Conservation (phyloP, 2,113 vertebrate species). For the Trogon melanurus region DNA sequence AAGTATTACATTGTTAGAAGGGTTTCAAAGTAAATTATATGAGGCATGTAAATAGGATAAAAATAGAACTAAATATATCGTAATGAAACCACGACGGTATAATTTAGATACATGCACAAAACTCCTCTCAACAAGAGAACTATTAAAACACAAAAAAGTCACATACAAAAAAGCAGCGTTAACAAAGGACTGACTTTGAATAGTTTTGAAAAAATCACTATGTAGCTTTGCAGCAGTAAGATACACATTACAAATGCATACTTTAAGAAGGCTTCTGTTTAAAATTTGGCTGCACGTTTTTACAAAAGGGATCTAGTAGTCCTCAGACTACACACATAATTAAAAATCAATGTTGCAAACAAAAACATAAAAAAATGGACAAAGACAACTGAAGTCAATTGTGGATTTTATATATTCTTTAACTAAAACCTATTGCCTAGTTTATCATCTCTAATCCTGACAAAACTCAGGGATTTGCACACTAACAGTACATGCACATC, state of each 20-base stretch:
- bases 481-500: not conserved
- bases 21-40: conserved; percentile 44
- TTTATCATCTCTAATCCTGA: not conserved
- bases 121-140: not conserved
- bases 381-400: not conserved
- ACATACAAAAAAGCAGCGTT: conserved; percentile 55
- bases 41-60: conserved; percentile 23
- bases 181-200: conserved; percentile 54
- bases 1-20: conserved; percentile 19
- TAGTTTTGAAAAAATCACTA: conserved; percentile 47
- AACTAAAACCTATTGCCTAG: not conserved
- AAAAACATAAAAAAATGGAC: not conserved
- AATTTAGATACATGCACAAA: conserved; percentile 7
- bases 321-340: not conserved
- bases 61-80: conserved; percentile 45
- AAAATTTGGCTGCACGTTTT: not conserved
- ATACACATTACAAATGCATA: not conserved
- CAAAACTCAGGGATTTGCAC: not conserved
- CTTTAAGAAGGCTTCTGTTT: not conserved
- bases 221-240: conserved; percentile 48
- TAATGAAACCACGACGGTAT: conserved; percentile 36
- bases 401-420: not conserved
- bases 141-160: conserved; percentile 38
- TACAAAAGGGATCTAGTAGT: not conserved
- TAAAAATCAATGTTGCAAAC: not conserved